These are phyloP conservation scores for Drosophila antonietae DNA, from an alignment of 2,888 invertebrate species.

Conservation along the genomic window DNA sequence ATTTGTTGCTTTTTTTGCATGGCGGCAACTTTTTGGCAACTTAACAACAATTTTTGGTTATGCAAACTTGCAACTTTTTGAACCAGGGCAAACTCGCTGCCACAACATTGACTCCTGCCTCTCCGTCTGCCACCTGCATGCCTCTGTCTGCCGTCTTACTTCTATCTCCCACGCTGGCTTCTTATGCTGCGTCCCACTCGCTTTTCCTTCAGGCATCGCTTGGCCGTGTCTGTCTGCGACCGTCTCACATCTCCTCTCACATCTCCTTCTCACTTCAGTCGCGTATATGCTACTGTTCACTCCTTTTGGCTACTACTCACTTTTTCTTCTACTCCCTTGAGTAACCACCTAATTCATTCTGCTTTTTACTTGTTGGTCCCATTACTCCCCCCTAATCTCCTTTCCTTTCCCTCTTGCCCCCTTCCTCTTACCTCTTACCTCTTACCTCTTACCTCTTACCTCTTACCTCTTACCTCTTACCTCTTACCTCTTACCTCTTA, in stretches of 20 bases:
- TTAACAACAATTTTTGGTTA: slow-evolving; percentile 65
- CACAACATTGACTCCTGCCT: slow-evolving; percentile 1
- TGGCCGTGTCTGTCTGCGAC: background rate
- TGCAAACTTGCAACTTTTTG: slow-evolving; percentile 62
- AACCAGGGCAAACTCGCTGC: slow-evolving; percentile 14
- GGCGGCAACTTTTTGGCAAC: slow-evolving; percentile 60
- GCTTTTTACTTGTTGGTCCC: too few species aligned
- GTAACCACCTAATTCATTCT: too few species aligned
- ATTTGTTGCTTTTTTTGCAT: slow-evolving; percentile 5
- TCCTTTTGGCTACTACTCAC: background rate
- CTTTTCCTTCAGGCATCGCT: background rate
- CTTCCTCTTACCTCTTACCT: background rate
- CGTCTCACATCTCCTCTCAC: background rate
- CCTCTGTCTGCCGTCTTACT: background rate
- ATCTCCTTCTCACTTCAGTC: background rate
- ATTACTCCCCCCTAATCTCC: too few species aligned
- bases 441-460: background rate
- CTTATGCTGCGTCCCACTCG: background rate
- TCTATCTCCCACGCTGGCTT: background rate
- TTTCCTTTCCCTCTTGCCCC: too few species aligned
- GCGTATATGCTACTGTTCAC: background rate
- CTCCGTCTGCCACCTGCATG: background rate
- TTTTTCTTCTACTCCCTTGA: too few species aligned
- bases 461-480: too few species aligned
- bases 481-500: background rate